Conservation (phyloP, 2,113 vertebrate genomes). For the Dermatemys mawii region DNA sequence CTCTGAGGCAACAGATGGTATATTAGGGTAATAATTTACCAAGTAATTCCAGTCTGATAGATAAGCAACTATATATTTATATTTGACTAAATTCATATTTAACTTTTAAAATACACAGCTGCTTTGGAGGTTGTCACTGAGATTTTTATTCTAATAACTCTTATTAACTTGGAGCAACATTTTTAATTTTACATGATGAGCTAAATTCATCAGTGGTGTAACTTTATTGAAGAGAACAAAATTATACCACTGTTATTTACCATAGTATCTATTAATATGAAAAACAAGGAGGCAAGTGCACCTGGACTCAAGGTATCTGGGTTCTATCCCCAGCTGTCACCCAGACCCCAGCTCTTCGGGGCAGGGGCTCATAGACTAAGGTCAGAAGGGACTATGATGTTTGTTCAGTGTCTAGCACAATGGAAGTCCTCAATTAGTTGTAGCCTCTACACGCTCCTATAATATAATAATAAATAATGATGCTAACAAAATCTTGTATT, state of each 20-base stretch:
- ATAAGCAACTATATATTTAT: background rate
- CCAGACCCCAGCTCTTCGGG: background rate
- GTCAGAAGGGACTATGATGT: background rate
- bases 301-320: background rate
- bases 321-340: background rate
- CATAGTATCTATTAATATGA: background rate
- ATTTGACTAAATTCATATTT: background rate
- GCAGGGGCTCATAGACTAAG: background rate
- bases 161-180: background rate
- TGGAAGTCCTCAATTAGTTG: background rate
- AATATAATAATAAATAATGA: background rate
- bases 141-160: background rate
- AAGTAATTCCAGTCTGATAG: background rate
- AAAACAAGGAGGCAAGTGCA: background rate
- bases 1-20: background rate
- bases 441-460: background rate
- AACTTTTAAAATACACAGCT: background rate
- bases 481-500: background rate
- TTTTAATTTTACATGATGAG: background rate
- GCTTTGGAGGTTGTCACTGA: background rate
- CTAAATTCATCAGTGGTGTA: background rate
- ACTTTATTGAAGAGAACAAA: background rate
- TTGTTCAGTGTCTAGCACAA: background rate
- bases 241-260: background rate
- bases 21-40: background rate